Conservation (phyloP, 2,888 invertebrate genomes). For the Therioaphis trifolii region DNA sequence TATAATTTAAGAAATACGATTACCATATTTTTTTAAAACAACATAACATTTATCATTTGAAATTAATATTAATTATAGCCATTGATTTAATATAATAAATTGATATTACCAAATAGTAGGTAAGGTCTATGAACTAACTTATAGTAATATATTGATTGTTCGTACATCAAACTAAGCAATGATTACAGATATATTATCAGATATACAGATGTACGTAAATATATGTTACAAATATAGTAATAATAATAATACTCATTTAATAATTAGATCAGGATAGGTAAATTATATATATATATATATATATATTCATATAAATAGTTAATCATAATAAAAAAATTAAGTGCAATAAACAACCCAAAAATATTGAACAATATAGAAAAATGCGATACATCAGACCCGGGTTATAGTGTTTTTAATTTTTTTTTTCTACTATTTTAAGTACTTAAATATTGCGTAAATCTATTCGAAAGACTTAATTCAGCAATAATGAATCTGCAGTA, state of each 20-base stretch:
- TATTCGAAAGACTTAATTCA: too few relatives aligned
- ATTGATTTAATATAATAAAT: background rate
- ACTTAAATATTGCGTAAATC: too few relatives aligned
- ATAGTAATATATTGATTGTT: background rate
- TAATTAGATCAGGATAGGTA: too few relatives aligned
- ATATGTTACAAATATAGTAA: background rate
- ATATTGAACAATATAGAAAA: background rate
- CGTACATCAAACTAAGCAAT: background rate
- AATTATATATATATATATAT: background rate
- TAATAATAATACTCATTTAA: too few relatives aligned
- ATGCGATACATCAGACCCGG: background rate
- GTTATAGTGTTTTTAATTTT: background rate
- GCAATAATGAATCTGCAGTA: too few relatives aligned
- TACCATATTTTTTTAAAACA: background rate
- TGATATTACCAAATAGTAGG: background rate
- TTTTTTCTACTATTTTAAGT: too few relatives aligned
- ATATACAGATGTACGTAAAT: background rate
- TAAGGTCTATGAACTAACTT: background rate
- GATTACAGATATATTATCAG: background rate
- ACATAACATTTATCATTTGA: background rate
- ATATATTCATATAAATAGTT: background rate
- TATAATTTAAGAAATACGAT: background rate
- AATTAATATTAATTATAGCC: background rate
- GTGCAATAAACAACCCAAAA: constrained; percentile 7
- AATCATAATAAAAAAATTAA: background rate